A percentile compares a stretch with the other conserved stretches of the same genome.
Conservation (phyloP, 2,797 vertebrate genomes). For the Poecile montanus region DNA sequence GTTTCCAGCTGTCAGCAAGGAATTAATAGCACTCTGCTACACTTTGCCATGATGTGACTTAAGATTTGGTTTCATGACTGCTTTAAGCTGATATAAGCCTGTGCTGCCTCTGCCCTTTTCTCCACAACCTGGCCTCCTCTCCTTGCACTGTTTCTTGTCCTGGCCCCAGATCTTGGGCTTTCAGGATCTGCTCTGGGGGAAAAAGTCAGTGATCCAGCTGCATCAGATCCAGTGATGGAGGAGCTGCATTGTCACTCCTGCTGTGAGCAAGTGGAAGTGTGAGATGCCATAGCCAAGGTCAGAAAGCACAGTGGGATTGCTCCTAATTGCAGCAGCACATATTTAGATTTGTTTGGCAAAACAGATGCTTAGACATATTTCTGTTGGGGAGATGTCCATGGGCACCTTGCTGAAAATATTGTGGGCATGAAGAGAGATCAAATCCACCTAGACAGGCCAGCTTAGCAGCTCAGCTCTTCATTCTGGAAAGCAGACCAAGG, state of each 20-base stretch:
- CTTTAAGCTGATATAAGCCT: background rate
- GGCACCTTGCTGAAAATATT: background rate
- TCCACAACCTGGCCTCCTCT: background rate
- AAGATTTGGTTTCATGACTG: background rate
- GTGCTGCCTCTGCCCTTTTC: background rate
- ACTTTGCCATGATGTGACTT: background rate
- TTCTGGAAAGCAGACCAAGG: background rate
- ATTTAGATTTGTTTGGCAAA: background rate
- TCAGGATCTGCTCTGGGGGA: background rate
- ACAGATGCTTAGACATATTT: background rate
- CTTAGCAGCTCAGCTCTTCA: background rate
- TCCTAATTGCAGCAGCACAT: background rate
- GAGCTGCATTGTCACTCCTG: background rate
- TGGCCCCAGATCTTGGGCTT: background rate
- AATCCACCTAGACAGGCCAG: background rate
- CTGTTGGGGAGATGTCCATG: background rate
- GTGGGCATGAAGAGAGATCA: background rate
- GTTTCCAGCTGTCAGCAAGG: constrained; percentile 50
- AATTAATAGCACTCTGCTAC: constrained; percentile 41
- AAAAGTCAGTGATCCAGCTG: background rate
- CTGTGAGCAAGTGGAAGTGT: background rate
- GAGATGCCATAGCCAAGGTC: background rate
- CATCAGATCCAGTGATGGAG: background rate
- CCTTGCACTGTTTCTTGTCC: background rate
- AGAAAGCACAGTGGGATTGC: background rate